Percentiles rank a stretch among this genome's conserved stretches.
These are phyloP conservation scores for Sanderia malayensis DNA, from an alignment of 30 jellyfish, hydroid and myxozoan species.

Conservation along the genomic window DNA sequence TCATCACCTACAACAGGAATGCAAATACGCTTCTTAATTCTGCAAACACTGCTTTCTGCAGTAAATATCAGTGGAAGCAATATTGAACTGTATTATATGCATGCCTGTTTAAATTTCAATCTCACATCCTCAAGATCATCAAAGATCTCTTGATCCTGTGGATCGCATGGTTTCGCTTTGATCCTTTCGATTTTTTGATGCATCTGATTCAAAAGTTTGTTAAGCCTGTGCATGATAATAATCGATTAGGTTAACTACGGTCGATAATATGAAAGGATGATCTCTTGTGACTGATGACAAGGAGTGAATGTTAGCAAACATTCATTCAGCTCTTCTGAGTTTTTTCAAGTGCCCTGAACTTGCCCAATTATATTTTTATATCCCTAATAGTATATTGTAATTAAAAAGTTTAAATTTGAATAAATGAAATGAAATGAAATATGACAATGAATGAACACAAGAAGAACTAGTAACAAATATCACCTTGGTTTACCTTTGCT, in stretches of 20 bases:
- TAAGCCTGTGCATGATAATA: no score
- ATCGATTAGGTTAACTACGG: no score
- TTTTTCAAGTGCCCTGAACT: no score
- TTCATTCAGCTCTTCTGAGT: no score
- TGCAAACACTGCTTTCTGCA: neutral
- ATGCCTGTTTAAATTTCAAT: conserved; percentile 58
- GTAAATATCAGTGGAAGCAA: neutral
- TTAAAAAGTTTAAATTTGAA: no score
- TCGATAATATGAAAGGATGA: no score
- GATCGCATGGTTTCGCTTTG: neutral
- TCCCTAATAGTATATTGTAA: no score
- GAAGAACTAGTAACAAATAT: neutral
- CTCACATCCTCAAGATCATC: conserved; percentile 45
- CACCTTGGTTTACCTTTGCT: conserved; percentile 9
- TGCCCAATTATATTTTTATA: no score
- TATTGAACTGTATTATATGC: neutral
- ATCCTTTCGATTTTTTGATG: conserved; percentile 7
- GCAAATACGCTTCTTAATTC: neutral
- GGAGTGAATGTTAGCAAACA: no score
- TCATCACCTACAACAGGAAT: neutral
- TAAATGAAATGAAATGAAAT: no score
- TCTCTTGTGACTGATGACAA: no score
- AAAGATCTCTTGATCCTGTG: conserved; percentile 56
- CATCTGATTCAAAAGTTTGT: conserved; percentile 41
- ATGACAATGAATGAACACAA: neutral